A percentile compares a stretch with the other conserved stretches of the same genome.
These are phyloP conservation scores for Cybosia mesomella DNA, from an alignment of 2,888 invertebrate species.

Conservation along the genomic window DNA sequence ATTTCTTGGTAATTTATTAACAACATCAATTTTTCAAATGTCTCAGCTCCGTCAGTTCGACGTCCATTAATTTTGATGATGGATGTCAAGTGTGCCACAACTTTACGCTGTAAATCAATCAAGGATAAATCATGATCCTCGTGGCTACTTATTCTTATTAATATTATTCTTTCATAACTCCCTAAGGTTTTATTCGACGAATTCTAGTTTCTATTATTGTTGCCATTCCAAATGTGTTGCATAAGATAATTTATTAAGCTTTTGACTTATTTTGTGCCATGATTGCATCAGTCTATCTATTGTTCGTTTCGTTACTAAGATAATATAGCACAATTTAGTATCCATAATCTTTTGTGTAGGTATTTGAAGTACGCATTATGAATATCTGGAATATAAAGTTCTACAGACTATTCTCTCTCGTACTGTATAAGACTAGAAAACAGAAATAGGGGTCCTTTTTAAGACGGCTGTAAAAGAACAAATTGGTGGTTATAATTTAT, in stretches of 20 bases:
- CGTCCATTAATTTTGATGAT: slow-evolving; percentile 67
- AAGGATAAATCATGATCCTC: slow-evolving; percentile 49
- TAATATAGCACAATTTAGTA: not conserved
- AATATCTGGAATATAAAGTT: slow-evolving; percentile 54
- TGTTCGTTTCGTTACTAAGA: not conserved
- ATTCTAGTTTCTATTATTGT: not conserved
- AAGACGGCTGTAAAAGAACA: slow-evolving; percentile 65
- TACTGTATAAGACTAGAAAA: slow-evolving; percentile 54
- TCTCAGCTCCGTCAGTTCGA: slow-evolving; percentile 54
- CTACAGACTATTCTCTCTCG: slow-evolving; percentile 51
- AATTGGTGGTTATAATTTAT: slow-evolving; percentile 60
- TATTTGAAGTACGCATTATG: slow-evolving; percentile 38
- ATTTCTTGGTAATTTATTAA: slow-evolving; percentile 59
- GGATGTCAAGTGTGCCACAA: slow-evolving; percentile 65
- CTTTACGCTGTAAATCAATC: slow-evolving; percentile 68
- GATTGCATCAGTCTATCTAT: not conserved
- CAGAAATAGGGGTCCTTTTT: slow-evolving; percentile 57
- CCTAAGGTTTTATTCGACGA: slow-evolving; percentile 19
- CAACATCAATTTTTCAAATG: slow-evolving; percentile 62
- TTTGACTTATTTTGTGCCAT: not conserved
- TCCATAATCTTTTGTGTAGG: not conserved
- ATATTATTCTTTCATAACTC: slow-evolving; percentile 27
- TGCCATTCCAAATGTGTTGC: too few species aligned
- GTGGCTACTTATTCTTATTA: slow-evolving; percentile 40
- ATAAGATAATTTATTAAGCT: not conserved